These are phyloP conservation scores for Caenorhabditis macrosperma DNA, from an alignment of 2,888 invertebrate species.

Conservation along the genomic window DNA sequence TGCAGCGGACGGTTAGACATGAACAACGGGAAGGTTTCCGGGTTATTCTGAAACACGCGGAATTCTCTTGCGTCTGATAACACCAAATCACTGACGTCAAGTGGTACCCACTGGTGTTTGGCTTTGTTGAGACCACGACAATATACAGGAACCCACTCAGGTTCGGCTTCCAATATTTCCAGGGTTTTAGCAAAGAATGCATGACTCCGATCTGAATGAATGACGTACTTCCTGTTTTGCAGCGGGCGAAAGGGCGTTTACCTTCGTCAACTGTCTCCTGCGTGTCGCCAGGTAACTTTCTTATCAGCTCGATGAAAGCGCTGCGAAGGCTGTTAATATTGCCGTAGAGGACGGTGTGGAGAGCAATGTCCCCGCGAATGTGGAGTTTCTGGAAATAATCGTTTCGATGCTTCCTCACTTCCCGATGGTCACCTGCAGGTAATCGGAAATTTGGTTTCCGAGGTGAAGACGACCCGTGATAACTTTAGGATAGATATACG, in stretches of 20 bases:
- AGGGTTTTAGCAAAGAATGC: constrained; percentile 6
- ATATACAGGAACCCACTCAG: constrained; percentile 37
- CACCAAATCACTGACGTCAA: constrained; percentile 26
- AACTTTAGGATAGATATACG: constrained; percentile 33
- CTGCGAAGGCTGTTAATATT: constrained; percentile 45
- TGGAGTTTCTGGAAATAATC: constrained; percentile 48
- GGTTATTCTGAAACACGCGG: constrained; percentile 14
- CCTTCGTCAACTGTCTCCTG: constrained; percentile 20
- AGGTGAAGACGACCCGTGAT: constrained; percentile 40
- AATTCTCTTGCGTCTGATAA: too few species aligned
- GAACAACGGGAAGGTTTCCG: constrained; percentile 14
- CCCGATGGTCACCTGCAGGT: constrained; percentile 26
- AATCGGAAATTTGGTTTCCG: constrained; percentile 32
- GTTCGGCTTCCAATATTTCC: constrained; percentile 24
- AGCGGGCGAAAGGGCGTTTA: constrained; percentile 24
- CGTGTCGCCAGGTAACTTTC: constrained; percentile 39
- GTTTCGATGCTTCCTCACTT: background rate
- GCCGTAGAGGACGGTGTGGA: constrained; percentile 61
- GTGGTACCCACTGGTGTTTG: constrained; percentile 8
- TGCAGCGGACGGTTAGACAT: background rate
- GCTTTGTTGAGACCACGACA: constrained; percentile 24
- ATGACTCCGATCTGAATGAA: constrained; percentile 36
- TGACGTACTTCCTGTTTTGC: background rate
- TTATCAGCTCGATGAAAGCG: constrained; percentile 54
- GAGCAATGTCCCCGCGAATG: constrained; percentile 58